Conservation (phyloP, 2,113 vertebrate species). For the Triplophysa dalaica region DNA sequence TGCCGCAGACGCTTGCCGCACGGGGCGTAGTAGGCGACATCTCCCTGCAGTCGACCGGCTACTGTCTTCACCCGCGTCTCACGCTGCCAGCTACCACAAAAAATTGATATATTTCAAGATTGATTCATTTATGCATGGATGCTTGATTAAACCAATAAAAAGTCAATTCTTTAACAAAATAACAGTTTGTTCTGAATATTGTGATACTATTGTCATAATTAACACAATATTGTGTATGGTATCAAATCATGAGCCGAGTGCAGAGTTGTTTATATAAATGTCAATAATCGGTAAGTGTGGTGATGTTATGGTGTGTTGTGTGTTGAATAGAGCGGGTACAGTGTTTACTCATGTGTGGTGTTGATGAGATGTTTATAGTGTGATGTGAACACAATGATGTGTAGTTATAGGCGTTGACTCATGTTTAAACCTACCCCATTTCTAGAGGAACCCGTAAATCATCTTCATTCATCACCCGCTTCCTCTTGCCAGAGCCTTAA, state of each 20-base stretch:
- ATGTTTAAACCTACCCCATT: slow-evolving; percentile 82
- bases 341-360: neutral
- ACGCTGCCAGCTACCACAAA: slow-evolving; percentile 86
- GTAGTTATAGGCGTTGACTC: slow-evolving; percentile 14
- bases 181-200: too few relatives aligned
- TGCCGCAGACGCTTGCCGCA: slow-evolving; percentile 97
- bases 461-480: slow-evolving; percentile 87
- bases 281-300: too few relatives aligned
- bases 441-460: slow-evolving; percentile 90
- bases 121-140: too few relatives aligned
- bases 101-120: neutral
- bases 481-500: slow-evolving; percentile 87
- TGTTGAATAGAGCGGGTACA: too few relatives aligned
- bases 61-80: slow-evolving; percentile 92
- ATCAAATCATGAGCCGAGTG: too few relatives aligned
- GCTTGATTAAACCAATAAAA: too few relatives aligned
- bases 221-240: too few relatives aligned
- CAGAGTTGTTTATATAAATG: too few relatives aligned
- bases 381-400: slow-evolving; percentile 5
- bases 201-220: too few relatives aligned
- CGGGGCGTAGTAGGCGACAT: slow-evolving; percentile 92
- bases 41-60: slow-evolving; percentile 88
- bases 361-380: slow-evolving; percentile 15
- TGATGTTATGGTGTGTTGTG: too few relatives aligned
- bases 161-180: too few relatives aligned